Percentiles rank a stretch among this genome's conserved stretches.
Evolutionary conservation across 2,113 vertebrate genomes (phyloP).

Genomic region (Globicephala melas): DNA sequence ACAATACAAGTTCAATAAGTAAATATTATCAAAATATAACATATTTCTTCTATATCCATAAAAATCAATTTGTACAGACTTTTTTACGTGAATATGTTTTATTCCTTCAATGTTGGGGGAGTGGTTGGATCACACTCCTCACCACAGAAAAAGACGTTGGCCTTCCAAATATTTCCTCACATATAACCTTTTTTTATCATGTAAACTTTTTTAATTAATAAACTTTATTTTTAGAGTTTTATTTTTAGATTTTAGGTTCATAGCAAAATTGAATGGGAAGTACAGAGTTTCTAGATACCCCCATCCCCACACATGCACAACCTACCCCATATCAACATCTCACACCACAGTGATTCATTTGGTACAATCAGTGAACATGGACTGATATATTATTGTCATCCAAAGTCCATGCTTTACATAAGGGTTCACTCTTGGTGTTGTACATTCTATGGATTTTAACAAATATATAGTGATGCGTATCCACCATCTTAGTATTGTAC

Average conservation of each 20-base stretch:
- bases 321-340: background rate
- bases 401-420: background rate
- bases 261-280: background rate
- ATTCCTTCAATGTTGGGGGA: background rate
- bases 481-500: background rate
- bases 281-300: background rate
- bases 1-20: constrained; percentile 81
- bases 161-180: background rate
- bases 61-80: constrained; percentile 80
- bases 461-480: background rate
- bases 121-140: background rate
- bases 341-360: background rate
- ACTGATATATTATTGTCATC: background rate
- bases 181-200: background rate
- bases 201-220: background rate
- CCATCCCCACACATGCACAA: background rate
- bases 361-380: background rate
- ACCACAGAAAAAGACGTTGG: background rate
- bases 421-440: background rate
- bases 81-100: background rate
- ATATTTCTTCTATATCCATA: constrained; percentile 81
- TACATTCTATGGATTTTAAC: background rate
- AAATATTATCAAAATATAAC: constrained; percentile 85
- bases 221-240: background rate
- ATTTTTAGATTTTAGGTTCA: background rate